phyloP scores from a whole-genome alignment of 2,888 invertebrate species.

The Synergus laeviventris region DNA sequence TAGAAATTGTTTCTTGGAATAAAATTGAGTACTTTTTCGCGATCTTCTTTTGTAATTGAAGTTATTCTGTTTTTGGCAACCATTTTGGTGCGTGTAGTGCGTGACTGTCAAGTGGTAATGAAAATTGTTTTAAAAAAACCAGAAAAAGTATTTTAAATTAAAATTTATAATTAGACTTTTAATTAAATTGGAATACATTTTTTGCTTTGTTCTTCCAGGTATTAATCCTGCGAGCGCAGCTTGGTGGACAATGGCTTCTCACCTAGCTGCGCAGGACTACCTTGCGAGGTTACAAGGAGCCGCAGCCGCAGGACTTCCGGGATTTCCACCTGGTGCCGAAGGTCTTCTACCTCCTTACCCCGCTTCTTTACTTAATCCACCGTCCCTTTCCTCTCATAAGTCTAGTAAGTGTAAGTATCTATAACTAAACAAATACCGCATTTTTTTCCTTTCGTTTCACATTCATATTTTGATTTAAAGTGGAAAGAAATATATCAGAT shows the following conservation, averaged over 20 bases:
- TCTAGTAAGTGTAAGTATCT: constrained; percentile 74
- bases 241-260: constrained; percentile 95
- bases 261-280: constrained; percentile 92
- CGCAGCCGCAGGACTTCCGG: constrained; percentile 86
- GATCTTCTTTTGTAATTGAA: background rate
- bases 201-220: constrained; percentile 77
- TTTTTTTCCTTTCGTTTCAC: constrained; percentile 24
- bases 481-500: background rate
- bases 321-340: constrained; percentile 81
- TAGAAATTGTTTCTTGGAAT: too few relatives aligned
- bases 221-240: constrained; percentile 79
- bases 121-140: background rate
- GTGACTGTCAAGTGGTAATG: background rate
- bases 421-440: constrained; percentile 15
- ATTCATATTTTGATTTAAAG: background rate
- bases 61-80: background rate
- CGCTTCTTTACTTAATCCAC: constrained; percentile 79
- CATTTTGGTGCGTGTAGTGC: background rate
- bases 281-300: constrained; percentile 87
- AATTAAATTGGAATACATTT: background rate
- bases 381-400: constrained; percentile 77
- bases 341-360: constrained; percentile 78
- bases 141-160: background rate
- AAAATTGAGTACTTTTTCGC: too few relatives aligned
- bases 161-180: background rate